phyloP scores from a whole-genome alignment of 2,113 vertebrate species.

The Ceratotherium simum region DNA sequence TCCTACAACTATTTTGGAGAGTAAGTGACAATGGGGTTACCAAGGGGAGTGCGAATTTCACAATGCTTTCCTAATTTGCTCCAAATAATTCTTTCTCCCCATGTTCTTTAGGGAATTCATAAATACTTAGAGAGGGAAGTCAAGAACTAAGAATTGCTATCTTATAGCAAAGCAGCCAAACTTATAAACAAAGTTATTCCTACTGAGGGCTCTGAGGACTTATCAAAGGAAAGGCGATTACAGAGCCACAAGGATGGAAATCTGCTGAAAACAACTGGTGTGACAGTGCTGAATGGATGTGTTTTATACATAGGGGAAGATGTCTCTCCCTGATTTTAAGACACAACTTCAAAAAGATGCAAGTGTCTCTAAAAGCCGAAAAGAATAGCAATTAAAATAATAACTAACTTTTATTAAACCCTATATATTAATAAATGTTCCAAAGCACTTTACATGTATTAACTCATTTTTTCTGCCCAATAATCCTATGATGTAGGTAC shows the following conservation, averaged over 20 bases:
- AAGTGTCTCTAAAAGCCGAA: background rate
- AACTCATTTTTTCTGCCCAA: background rate
- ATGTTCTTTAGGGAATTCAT: constrained; percentile 14
- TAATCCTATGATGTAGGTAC: background rate
- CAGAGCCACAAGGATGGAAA: background rate
- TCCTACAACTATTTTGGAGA: background rate
- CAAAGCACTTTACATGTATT: background rate
- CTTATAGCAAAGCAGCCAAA: background rate
- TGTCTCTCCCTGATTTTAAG: background rate
- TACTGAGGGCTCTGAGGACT: background rate
- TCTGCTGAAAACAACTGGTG: background rate
- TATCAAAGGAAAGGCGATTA: background rate
- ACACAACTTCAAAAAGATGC: constrained; percentile 3
- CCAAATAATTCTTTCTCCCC: background rate
- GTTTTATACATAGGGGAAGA: background rate
- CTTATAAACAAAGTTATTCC: background rate
- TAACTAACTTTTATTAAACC: background rate
- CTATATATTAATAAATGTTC: background rate
- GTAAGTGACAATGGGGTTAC: background rate
- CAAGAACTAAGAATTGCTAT: background rate
- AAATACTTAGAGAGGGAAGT: background rate
- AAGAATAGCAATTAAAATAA: constrained; percentile 34
- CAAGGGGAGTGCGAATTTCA: background rate
- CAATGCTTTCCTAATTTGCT: background rate
- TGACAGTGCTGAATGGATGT: background rate